phyloP scores from a whole-genome alignment of 2,113 vertebrate genomes.

The Pterocles orientalis region DNA sequence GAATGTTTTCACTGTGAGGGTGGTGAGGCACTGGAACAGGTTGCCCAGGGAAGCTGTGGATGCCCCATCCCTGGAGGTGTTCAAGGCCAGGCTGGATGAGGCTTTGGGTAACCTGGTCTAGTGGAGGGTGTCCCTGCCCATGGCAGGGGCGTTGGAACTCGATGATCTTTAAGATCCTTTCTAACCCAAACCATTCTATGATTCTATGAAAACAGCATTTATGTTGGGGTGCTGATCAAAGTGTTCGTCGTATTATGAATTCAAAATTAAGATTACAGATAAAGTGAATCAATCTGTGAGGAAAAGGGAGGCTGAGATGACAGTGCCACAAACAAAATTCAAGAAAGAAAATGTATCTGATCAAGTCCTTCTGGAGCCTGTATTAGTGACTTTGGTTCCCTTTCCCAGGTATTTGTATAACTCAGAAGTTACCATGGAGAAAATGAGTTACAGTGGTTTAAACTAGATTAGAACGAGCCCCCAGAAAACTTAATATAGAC shows the following conservation, averaged over 20 bases:
- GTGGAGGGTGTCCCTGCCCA: too few species aligned
- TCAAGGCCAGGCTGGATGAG: too few species aligned
- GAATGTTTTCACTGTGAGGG: too few species aligned
- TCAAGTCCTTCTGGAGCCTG: not conserved
- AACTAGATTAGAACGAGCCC: not conserved
- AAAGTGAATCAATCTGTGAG: not conserved
- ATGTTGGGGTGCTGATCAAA: not conserved
- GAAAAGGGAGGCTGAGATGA: not conserved
- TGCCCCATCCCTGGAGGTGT: too few species aligned
- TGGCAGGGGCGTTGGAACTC: too few species aligned
- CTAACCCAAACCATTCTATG: too few species aligned
- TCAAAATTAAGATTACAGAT: not conserved
- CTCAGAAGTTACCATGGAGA: not conserved
- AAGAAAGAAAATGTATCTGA: not conserved
- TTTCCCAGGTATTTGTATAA: not conserved
- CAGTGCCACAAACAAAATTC: not conserved
- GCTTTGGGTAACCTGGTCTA: too few species aligned
- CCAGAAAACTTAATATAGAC: not conserved
- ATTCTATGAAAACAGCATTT: not conserved
- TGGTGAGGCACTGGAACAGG: too few species aligned
- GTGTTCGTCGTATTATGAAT: not conserved
- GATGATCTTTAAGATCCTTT: too few species aligned
- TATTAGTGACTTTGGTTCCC: not conserved
- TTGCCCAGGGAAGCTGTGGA: too few species aligned
- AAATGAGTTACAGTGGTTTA: not conserved